phyloP scores from a whole-genome alignment of 2,888 invertebrate species.

The Smittia aterrima region DNA sequence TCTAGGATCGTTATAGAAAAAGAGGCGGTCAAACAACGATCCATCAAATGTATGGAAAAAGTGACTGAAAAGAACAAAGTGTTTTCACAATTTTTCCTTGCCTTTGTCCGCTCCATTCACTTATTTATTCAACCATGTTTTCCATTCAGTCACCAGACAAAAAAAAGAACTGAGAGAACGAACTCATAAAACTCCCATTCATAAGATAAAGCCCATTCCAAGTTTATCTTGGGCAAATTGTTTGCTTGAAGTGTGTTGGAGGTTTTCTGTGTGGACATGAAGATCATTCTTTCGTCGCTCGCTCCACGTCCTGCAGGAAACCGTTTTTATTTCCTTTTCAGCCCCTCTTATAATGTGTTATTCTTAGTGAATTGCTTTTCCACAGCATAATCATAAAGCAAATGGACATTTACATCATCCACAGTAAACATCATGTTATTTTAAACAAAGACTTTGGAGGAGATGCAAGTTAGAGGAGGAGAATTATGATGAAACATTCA shows the following conservation, averaged over 20 bases:
- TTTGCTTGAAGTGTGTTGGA: slow-evolving; percentile 6
- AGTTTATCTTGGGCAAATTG: slow-evolving; percentile 21
- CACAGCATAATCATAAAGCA: slow-evolving; percentile 12
- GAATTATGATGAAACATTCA: too few species aligned
- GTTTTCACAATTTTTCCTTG: slow-evolving; percentile 9
- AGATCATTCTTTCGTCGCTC: neutral
- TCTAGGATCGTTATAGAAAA: neutral
- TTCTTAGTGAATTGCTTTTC: slow-evolving; percentile 9
- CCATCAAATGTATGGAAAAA: slow-evolving; percentile 16
- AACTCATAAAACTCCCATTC: slow-evolving; percentile 26
- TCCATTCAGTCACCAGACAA: slow-evolving; percentile 23
- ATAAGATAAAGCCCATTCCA: slow-evolving; percentile 29
- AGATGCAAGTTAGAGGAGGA: too few species aligned
- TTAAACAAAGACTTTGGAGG: neutral
- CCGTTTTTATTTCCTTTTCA: neutral
- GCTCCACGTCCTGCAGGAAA: slow-evolving; percentile 4
- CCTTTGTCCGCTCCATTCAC: neutral
- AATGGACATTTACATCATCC: slow-evolving; percentile 19
- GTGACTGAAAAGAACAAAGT: slow-evolving; percentile 20
- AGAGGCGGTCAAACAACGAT: slow-evolving; percentile 30
- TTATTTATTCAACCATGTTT: slow-evolving; percentile 30
- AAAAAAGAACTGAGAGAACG: slow-evolving; percentile 10
- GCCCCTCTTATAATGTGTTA: neutral
- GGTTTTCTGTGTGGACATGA: slow-evolving; percentile 19
- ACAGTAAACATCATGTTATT: neutral